These are phyloP conservation scores for Habrosyne pyritoides DNA, from an alignment of 2,888 invertebrate species.

Conservation along the genomic window DNA sequence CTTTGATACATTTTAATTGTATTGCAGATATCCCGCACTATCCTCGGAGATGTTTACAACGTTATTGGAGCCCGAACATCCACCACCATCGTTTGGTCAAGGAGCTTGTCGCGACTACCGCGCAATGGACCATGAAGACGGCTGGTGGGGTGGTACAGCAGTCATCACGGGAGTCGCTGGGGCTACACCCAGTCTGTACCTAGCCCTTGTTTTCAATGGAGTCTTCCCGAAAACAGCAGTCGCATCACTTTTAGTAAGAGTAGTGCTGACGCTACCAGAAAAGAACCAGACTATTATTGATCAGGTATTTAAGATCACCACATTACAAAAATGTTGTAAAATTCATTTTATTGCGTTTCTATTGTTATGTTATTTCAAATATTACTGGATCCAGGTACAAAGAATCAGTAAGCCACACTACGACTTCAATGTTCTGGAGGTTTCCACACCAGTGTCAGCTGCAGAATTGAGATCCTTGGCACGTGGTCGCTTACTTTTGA, in stretches of 20 bases:
- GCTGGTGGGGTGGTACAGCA: constrained; percentile 94
- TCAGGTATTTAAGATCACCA: constrained; percentile 81
- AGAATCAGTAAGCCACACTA: constrained; percentile 88
- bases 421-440: constrained; percentile 90
- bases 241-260: constrained; percentile 86
- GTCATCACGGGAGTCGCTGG: constrained; percentile 92
- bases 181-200: constrained; percentile 90
- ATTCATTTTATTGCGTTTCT: neutral
- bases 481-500: constrained; percentile 88
- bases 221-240: constrained; percentile 86
- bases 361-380: neutral
- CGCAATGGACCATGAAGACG: constrained; percentile 80
- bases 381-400: constrained; percentile 69
- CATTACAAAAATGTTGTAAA: neutral
- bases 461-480: constrained; percentile 90
- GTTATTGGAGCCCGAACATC: constrained; percentile 86
- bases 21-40: constrained; percentile 86
- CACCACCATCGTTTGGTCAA: constrained; percentile 85
- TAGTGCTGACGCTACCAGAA: constrained; percentile 88
- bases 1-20: neutral
- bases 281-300: constrained; percentile 89
- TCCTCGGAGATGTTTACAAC: constrained; percentile 93
- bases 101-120: constrained; percentile 83
- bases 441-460: constrained; percentile 90
- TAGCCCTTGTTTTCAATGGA: constrained; percentile 92